Evolutionary conservation across 2,113 vertebrate genomes (phyloP).

Genomic region (Dicrurus megarhynchus): DNA sequence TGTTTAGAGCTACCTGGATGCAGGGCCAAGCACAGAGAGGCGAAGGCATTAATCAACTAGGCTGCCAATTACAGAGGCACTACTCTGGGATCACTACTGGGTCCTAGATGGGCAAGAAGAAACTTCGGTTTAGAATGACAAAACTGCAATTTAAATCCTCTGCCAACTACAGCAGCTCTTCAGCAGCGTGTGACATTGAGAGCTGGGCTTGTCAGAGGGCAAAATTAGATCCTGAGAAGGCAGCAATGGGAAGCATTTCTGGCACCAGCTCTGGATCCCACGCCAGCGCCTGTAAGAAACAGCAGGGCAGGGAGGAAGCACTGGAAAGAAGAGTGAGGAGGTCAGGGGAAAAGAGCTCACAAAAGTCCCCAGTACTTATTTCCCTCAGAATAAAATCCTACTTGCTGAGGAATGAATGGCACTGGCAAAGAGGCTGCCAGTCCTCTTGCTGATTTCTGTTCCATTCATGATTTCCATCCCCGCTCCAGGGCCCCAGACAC

Average conservation of each 20-base stretch:
- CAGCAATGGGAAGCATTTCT: slow-evolving; percentile 12
- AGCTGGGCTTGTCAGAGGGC: not conserved
- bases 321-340: not conserved
- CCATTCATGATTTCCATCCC: not conserved
- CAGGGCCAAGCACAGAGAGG: not conserved
- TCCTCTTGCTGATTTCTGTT: not conserved
- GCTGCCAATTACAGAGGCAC: not conserved
- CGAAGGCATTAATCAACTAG: not conserved
- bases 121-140: not conserved
- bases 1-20: not conserved
- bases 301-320: not conserved
- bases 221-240: slow-evolving; percentile 40
- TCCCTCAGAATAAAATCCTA: not conserved
- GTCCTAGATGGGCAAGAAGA: not conserved
- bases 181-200: not conserved
- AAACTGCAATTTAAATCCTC: not conserved
- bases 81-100: not conserved
- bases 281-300: not conserved
- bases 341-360: not conserved
- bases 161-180: not conserved
- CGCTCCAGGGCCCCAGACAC: not conserved
- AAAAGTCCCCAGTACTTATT: not conserved
- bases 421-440: not conserved
- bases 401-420: not conserved
- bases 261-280: not conserved